Conservation (phyloP, 1,140 invertebrate species). For the Nixonia krombeini region DNA sequence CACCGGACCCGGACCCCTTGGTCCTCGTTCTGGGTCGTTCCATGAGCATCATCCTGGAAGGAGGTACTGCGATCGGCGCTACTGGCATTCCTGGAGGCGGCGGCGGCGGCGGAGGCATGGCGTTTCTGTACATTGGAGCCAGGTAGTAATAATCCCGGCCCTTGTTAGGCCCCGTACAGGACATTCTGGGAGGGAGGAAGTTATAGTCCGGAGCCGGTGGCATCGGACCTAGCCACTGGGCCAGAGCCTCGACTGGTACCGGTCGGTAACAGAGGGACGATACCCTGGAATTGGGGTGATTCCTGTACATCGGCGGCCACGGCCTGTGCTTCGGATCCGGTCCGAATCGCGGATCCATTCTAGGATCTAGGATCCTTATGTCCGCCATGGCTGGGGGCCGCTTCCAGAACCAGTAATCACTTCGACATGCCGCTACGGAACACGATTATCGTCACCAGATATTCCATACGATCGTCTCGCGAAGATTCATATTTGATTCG, state of each 20-base stretch:
- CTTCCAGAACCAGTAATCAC: no score
- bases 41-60: constrained; percentile 68
- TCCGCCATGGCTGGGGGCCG: constrained; percentile 63
- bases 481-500: no score
- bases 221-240: constrained; percentile 59
- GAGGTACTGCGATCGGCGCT: constrained; percentile 47
- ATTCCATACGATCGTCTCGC: no score
- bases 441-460: no score
- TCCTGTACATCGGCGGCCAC: constrained; percentile 76
- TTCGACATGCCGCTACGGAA: no score
- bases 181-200: constrained; percentile 68
- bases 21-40: constrained; percentile 57
- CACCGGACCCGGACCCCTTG: constrained; percentile 55
- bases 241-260: constrained; percentile 60
- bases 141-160: constrained; percentile 80
- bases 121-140: constrained; percentile 78
- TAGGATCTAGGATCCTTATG: constrained; percentile 64
- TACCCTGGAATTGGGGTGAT: constrained; percentile 64
- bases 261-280: constrained; percentile 76
- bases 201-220: constrained; percentile 67
- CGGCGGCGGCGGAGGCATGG: constrained; percentile 74
- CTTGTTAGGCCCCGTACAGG: constrained; percentile 69
- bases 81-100: constrained; percentile 63
- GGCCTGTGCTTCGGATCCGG: constrained; percentile 62
- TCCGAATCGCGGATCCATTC: constrained; percentile 64